Base-by-base conservation (phyloP, 2,888 invertebrate genomes). In the Eurytoma californica region DNA sequence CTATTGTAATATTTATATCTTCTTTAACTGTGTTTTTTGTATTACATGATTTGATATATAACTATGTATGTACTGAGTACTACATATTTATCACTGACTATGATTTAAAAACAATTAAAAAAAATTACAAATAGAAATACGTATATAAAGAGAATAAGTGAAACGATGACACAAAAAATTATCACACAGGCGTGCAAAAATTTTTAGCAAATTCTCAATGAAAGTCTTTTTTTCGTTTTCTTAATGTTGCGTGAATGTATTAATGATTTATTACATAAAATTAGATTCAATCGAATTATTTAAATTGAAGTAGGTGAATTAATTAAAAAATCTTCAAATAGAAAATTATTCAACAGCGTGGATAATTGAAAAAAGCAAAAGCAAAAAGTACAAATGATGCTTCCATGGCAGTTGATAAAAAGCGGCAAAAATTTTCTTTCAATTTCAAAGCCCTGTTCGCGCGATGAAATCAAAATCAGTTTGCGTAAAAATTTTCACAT, bases 121-220 rank as follows among this genome's bases (percentile, higher is more conserved):
- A 18, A 39, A 72, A 7, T 70, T 63, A 47, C 39, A 63, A 3
- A 39, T 39, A 39, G 39, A 39, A 39, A n/a, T 61, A 61, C n/a
- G n/a, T 7, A 18, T 63, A n/a, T 63, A n/a, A n/a, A 3, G 18
- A 30, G 47, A 18, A 18, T 63, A 12, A 63, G 16, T n/a, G 7
- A n/a, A 57, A 16, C 28, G 28, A 67, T 1, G 14, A 65, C 51
- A 53, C 28, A 51, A 53, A 24, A n/a, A 53, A 16, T 67, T 28
- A 9, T 51, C 49, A 53, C 47, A 49, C 20, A 65, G 51, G 53
- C 67, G 67, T 67, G 67, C 67, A 67, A 67, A 51, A n/a, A n/a
- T 67, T 67, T 67, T 65, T 13, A 65, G 20, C 47, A 20, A 57
- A 57, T n/a, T 18, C 20, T 57, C 20, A 18, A 14, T 30, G 30